Evolutionary conservation across 1,140 invertebrate species (phyloP), one percentile per base, ranked within the genome.

Genomic region (Trissolcus basalis): DNA sequence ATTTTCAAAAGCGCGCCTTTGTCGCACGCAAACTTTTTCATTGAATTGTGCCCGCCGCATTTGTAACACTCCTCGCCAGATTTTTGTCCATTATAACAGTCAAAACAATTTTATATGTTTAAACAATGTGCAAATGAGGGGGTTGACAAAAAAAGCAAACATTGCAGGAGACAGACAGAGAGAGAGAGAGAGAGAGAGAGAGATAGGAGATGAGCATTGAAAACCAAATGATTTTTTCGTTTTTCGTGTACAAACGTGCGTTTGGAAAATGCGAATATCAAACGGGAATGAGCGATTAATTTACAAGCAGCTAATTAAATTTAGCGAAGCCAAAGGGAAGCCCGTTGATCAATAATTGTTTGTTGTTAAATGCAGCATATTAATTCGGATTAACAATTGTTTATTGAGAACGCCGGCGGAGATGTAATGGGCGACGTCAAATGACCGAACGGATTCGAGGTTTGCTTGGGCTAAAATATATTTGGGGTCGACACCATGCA

Each of bases 401-500:
- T 73, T 65, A 73, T 61, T 5, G 43, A 64, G 60, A 35, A 60
- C 54, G 55, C 39, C 11, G 43, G 68, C 15, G 47, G 61, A 73
- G 59, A 65, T 60, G 61, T 65, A 73, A 65, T 65, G 49, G 49
- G 54, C 61, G 58, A 59, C 60, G 69, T 65, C 60, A 55, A 65
- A 73, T 60, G 61, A 54, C 55, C 61, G 61, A 60, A 55, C 61
- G 70, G 55, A 65, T 60, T 55, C 61, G 55, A 60, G 56, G 49
- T 60, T 43, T 60, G 36, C 61, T 65, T 55, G n/a, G 45, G n/a
- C 61, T 65, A 65, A 73, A 73, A 73, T 60, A 55, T 73, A 73
- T 65, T 73, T 73, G 70, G 61, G 61, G 70, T 65, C 70, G 70
- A 73, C 70, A 73, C 70, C 50, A 65, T 53, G 61, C 70, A 55